These are phyloP conservation scores for Pygocentrus nattereri DNA, from an alignment of 2,797 vertebrate genomes.

Conservation along the genomic window DNA sequence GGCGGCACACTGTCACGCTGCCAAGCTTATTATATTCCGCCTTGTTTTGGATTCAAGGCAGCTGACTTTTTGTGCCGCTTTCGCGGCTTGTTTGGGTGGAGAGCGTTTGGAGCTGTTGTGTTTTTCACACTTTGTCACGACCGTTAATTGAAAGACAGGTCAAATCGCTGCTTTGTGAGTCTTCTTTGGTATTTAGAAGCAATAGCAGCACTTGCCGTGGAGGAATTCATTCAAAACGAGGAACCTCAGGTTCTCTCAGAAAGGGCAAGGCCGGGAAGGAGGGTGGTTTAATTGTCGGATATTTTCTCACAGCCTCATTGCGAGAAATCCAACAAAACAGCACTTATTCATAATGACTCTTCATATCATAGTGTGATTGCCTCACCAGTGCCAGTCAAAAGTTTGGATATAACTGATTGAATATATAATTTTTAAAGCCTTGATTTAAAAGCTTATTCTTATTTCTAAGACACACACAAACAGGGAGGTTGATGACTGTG, in stretches of 20 bases:
- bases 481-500: no score
- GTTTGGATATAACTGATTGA: no score
- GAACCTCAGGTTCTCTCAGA: not conserved
- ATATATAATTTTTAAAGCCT: no score
- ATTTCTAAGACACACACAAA: no score
- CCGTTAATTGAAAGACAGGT: slow-evolving; percentile 12
- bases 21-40: not conserved
- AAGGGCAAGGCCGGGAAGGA: not conserved
- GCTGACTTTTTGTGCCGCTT: not conserved
- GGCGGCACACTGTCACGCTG: not conserved
- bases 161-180: slow-evolving; percentile 13
- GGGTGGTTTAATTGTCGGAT: not conserved
- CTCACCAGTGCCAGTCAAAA: no score
- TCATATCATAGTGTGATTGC: no score
- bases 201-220: not conserved
- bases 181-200: not conserved
- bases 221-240: not conserved
- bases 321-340: not conserved
- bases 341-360: not conserved
- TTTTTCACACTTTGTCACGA: not conserved
- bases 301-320: not conserved
- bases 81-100: not conserved
- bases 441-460: no score
- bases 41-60: not conserved
- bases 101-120: not conserved